These are phyloP conservation scores for Paguma larvata DNA, from an alignment of 2,797 vertebrate genomes.

Conservation along the genomic window DNA sequence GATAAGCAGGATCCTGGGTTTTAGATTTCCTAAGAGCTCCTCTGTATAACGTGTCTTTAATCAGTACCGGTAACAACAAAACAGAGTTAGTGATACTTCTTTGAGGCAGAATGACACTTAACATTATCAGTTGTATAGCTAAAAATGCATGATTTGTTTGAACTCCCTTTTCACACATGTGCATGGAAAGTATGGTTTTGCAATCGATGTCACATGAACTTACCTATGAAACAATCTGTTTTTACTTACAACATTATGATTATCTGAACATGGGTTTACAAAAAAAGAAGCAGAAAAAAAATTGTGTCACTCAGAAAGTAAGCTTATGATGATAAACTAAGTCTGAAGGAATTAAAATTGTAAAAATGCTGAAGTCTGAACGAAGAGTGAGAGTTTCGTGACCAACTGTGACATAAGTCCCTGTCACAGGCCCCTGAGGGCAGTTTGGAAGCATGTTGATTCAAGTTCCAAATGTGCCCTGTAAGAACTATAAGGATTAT, in stretches of 20 bases:
- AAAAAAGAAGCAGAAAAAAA: conserved; percentile 11
- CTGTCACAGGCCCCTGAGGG: conserved; percentile 15
- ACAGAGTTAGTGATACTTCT: background rate
- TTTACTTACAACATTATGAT: background rate
- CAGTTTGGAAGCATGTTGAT: conserved; percentile 11
- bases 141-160: background rate
- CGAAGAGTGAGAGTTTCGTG: conserved; percentile 60
- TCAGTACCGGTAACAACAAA: background rate
- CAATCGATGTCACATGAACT: conserved; percentile 22
- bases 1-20: background rate
- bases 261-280: background rate
- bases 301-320: background rate
- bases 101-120: background rate
- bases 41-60: background rate
- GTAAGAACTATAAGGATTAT: background rate
- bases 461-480: background rate
- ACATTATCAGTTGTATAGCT: background rate
- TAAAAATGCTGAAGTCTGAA: conserved; percentile 24
- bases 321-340: conserved; percentile 41
- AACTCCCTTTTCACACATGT: background rate
- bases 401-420: conserved; percentile 31
- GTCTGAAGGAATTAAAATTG: background rate
- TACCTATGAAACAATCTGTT: background rate
- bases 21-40: background rate
- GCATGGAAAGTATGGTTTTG: background rate